A percentile compares a stretch with the other conserved stretches of the same genome.
Conservation (phyloP, 2,888 invertebrate species). For the Meandrusa payeni region DNA sequence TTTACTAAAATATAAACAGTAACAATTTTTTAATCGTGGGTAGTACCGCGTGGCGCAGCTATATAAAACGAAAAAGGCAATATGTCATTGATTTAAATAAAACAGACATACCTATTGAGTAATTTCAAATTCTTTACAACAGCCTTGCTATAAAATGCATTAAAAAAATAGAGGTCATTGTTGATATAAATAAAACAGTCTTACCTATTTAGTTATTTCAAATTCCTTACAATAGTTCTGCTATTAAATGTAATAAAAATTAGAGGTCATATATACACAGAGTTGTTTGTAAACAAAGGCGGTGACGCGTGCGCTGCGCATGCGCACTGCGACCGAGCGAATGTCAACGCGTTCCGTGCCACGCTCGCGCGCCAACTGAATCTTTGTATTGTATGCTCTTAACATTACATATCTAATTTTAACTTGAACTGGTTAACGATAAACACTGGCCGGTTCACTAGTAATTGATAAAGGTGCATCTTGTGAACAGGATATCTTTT, state of each 20-base stretch:
- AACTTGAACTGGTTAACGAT: constrained; percentile 22
- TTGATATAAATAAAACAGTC: neutral
- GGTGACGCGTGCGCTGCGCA: constrained; percentile 29
- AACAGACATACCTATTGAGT: constrained; percentile 5
- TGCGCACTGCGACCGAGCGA: constrained; percentile 27
- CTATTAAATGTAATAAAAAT: neutral
- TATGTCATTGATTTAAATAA: too few relatives aligned
- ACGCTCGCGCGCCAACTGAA: constrained; percentile 20
- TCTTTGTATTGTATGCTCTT: constrained; percentile 5
- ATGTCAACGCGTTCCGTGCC: constrained; percentile 7
- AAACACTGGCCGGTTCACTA: constrained; percentile 7
- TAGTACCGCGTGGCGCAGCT: too few relatives aligned
- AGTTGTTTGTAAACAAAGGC: constrained; percentile 48
- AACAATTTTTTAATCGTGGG: too few relatives aligned
- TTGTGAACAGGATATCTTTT: constrained; percentile 1
- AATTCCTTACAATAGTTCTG: neutral
- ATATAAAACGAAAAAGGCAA: too few relatives aligned
- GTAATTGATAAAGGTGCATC: constrained; percentile 20
- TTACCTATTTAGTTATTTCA: constrained; percentile 4
- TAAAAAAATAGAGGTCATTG: too few relatives aligned
- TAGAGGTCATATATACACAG: constrained; percentile 12
- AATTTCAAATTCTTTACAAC: neutral
- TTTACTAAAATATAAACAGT: too few relatives aligned
- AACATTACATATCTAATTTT: constrained; percentile 18
- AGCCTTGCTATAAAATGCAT: neutral